Percentiles rank a stretch among this genome's conserved stretches.
phyloP scores from a whole-genome alignment of 2,797 vertebrate species.

The Hoplostethus atlanticus region DNA sequence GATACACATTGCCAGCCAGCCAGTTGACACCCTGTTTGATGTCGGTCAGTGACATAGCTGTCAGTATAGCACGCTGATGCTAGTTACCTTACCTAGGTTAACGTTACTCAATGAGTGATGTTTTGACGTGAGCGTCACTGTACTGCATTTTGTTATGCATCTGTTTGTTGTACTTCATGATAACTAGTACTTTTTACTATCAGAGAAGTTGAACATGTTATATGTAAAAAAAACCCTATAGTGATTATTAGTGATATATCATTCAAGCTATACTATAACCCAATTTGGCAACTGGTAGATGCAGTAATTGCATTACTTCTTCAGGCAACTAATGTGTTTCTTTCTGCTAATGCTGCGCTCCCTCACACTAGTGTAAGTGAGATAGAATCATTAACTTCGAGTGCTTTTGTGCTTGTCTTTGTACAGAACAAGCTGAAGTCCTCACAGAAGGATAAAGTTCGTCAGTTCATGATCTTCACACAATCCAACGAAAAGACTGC shows the following conservation, averaged over 20 bases:
- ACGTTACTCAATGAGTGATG: not conserved
- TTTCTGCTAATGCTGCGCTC: too few species aligned
- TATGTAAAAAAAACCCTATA: not conserved
- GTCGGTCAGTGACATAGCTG: not conserved
- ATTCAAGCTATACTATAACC: not conserved
- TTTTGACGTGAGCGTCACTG: not conserved
- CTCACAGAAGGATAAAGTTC: conserved; percentile 99
- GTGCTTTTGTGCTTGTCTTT: conserved; percentile 38
- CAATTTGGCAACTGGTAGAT: not conserved
- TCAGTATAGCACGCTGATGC: not conserved
- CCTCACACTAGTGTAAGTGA: too few species aligned
- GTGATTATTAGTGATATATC: too few species aligned
- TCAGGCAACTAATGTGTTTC: not conserved
- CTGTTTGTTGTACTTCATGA: not conserved
- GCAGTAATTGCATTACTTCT: not conserved
- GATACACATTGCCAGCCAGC: not conserved
- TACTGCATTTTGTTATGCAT: not conserved
- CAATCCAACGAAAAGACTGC: conserved; percentile 98
- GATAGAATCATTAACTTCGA: too few species aligned
- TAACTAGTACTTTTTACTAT: not conserved
- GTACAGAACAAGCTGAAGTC: conserved; percentile 99
- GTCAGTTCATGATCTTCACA: conserved; percentile 99
- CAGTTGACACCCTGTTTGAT: not conserved
- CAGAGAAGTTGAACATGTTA: not conserved
- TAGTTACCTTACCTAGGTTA: not conserved